phyloP scores from a whole-genome alignment of 1,140 invertebrate species.

The Mamestra configurata region DNA sequence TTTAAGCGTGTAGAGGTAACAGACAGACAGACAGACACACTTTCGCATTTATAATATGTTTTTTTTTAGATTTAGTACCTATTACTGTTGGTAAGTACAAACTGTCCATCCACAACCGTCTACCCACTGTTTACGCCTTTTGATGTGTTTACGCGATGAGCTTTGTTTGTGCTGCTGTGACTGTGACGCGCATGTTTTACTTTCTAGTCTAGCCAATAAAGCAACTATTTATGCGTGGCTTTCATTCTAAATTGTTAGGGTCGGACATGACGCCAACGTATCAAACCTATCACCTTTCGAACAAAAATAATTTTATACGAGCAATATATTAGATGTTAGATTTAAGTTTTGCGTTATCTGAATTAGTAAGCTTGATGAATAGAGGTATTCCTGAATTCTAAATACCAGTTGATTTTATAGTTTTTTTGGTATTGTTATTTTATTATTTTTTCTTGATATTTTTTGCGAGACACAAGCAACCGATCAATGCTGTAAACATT shows the following conservation, averaged over 20 bases:
- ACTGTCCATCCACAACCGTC: slow-evolving; percentile 31
- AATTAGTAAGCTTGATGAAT: neutral
- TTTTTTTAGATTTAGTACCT: too few relatives aligned
- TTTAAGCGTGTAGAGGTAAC: too few relatives aligned
- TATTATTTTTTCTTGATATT: too few relatives aligned
- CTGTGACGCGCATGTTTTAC: slow-evolving; percentile 78
- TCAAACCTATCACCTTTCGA: slow-evolving; percentile 70
- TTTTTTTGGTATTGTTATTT: too few relatives aligned
- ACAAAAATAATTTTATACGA: neutral
- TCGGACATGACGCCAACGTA: slow-evolving; percentile 64
- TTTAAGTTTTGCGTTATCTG: slow-evolving; percentile 4
- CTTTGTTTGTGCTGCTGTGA: slow-evolving; percentile 82
- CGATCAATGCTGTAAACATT: too few relatives aligned
- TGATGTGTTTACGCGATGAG: slow-evolving; percentile 55
- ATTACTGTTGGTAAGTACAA: neutral
- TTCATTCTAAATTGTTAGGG: slow-evolving; percentile 56
- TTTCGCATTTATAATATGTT: too few relatives aligned
- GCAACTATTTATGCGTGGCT: slow-evolving; percentile 55
- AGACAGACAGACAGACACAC: too few relatives aligned
- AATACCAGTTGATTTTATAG: too few relatives aligned
- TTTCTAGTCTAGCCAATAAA: slow-evolving; percentile 67
- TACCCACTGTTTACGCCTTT: neutral
- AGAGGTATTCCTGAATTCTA: neutral
- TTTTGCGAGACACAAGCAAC: too few relatives aligned
- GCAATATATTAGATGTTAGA: slow-evolving; percentile 40